Conservation (phyloP, 64 coral and sea anemone genomes). For the Montipora sp. region DNA sequence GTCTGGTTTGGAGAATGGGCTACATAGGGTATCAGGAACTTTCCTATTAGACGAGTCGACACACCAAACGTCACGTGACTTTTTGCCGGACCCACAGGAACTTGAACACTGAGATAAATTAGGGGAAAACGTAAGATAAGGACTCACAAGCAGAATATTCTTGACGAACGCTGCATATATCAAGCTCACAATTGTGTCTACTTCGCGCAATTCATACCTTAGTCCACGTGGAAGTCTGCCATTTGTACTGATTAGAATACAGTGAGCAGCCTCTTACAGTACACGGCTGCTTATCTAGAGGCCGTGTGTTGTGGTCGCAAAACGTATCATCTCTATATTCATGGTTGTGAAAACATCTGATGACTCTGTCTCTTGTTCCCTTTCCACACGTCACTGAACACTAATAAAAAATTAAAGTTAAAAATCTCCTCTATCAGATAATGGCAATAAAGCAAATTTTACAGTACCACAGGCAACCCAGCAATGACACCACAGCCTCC, state of each 20-base stretch:
- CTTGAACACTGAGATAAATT: constrained; percentile 73
- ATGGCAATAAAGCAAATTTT: too few species aligned
- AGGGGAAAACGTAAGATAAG: neutral
- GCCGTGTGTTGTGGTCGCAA: constrained; percentile 55
- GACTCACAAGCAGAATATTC: neutral
- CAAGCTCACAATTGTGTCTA: neutral
- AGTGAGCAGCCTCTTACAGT: constrained; percentile 1
- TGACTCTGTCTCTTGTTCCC: constrained; percentile 44
- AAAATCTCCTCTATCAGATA: too few species aligned
- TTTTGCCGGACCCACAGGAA: constrained; percentile 86
- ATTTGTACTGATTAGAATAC: neutral
- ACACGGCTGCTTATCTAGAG: constrained; percentile 40
- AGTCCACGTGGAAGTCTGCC: constrained; percentile 55
- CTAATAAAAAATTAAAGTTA: constrained; percentile 13
- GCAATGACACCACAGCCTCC: too few species aligned
- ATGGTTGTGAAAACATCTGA: constrained; percentile 47
- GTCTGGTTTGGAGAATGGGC: constrained; percentile 59
- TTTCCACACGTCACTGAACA: constrained; percentile 78
- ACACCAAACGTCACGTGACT: constrained; percentile 71
- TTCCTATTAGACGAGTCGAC: constrained; percentile 42
- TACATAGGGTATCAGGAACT: constrained; percentile 53
- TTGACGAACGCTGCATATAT: neutral
- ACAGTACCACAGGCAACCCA: too few species aligned
- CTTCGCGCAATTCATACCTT: neutral
- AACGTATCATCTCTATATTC: constrained; percentile 44